Evolutionary conservation across 2,888 invertebrate genomes (phyloP).

Genomic region (Tuta absoluta): DNA sequence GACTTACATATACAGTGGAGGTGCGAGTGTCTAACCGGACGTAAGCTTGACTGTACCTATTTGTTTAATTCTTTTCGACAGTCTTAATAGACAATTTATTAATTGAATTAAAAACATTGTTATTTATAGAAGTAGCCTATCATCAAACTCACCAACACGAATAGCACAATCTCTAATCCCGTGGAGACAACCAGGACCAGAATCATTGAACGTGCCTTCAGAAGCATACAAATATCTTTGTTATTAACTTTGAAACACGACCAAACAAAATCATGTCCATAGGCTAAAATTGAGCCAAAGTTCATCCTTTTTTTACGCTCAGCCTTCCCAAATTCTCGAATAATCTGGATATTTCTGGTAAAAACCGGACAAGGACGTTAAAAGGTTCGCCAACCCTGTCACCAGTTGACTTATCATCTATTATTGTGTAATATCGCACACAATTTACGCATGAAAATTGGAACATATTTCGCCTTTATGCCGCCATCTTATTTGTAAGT

Average conservation of each 20-base stretch:
- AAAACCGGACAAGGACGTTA: constrained; percentile 14
- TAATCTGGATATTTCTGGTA: not conserved
- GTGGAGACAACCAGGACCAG: not conserved
- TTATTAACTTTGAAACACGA: not conserved
- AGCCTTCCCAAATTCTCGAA: no score
- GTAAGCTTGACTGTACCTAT: no score
- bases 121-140: no score
- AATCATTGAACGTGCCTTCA: not conserved
- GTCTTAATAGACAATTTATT: no score
- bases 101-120: no score
- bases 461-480: constrained; percentile 13
- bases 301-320: no score
- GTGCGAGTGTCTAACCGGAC: no score
- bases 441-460: constrained; percentile 13
- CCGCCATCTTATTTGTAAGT: not conserved
- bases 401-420: constrained; percentile 14
- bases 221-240: not conserved
- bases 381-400: constrained; percentile 11
- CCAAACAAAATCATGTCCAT: not conserved
- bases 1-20: no score
- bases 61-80: no score
- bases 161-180: no score
- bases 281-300: not conserved
- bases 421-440: not conserved
- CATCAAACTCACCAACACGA: no score